Base-by-base conservation (phyloP, 2,888 invertebrate genomes). In the Eupithecia pulchellata region DNA sequence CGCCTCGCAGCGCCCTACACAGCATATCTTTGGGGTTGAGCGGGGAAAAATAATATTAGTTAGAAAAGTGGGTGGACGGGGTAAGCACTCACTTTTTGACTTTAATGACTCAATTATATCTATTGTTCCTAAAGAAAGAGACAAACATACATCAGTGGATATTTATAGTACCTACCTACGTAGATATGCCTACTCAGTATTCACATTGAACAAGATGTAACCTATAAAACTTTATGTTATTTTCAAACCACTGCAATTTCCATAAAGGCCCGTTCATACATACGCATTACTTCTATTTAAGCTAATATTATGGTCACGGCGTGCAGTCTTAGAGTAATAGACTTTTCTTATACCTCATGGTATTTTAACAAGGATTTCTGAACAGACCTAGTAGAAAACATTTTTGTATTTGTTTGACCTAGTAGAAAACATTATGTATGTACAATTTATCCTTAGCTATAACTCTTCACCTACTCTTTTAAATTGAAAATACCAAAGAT, bases 241-340 rank as follows among this genome's bases (percentile, higher is more conserved):
- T 57, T 57, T 13, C 55, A 11, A 55, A 55, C 55, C 55, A 57
- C 27, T 57, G 55, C 55, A 57, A 57, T 57, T 57, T 29, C 25
- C 55, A 57, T 57, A 57, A 57, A 57, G 55, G 47, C 47, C 14
- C 55, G 25, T 57, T 29, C 55, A 13, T 27, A 29, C 17, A 6
- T 57, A 1, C 5, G 27, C 5, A 29, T 27, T 25, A 52, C 11
- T 39, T 17, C 17, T 20, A 47, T 8, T 47, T 47, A 3, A 47
- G 20, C 47, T 4, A 11, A 47, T 47, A 47, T 47, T 47, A 11
- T 47, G 20, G 20, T 47, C n/a, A 47, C 9, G 20, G 11, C 20
- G 20, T 11, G 47, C 47, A 47, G 4, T 39, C n/a, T n/a, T 39
- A 39, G 6, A 42, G n/a, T 47, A 17, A 17, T 39, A 39, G 14